Evolutionary conservation across 2,888 invertebrate species (phyloP).

Genomic region (Hypselothyrea guttata): DNA sequence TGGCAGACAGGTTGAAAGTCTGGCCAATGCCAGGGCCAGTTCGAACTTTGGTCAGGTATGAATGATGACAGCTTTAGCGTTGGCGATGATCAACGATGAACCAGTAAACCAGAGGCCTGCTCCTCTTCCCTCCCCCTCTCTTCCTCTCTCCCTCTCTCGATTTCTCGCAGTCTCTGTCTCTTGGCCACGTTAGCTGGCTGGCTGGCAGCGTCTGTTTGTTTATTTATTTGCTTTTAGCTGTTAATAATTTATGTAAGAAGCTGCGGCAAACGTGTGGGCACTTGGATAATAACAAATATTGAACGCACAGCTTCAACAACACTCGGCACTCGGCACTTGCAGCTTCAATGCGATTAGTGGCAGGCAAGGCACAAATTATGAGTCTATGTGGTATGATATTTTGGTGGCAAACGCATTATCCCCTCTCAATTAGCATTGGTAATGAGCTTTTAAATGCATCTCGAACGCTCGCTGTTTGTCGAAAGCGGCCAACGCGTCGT

Average conservation of each 20-base stretch:
- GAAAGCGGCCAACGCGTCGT: constrained; percentile 58
- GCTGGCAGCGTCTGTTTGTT: constrained; percentile 67
- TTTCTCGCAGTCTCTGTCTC: constrained; percentile 8
- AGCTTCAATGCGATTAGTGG: constrained; percentile 41
- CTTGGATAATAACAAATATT: constrained; percentile 74
- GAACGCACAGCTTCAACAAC: constrained; percentile 17
- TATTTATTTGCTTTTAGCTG: constrained; percentile 75
- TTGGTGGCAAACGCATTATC: constrained; percentile 13
- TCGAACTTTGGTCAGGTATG: constrained; percentile 37
- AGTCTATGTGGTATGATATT: constrained; percentile 31
- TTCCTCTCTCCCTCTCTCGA: not conserved
- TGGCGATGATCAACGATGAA: constrained; percentile 71
- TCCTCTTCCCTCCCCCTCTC: not conserved
- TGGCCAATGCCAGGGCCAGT: constrained; percentile 54
- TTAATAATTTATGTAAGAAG: constrained; percentile 78
- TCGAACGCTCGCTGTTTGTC: constrained; percentile 50
- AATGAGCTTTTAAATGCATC: constrained; percentile 73
- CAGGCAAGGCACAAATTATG: constrained; percentile 27
- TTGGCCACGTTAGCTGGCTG: not conserved
- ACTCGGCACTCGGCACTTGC: not conserved
- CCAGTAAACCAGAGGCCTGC: constrained; percentile 16
- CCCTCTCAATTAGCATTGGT: constrained; percentile 70
- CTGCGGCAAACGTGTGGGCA: constrained; percentile 68
- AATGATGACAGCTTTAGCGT: constrained; percentile 73
- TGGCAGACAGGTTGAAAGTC: constrained; percentile 12